Base-by-base conservation (phyloP, 2,113 vertebrate species). In the Xenus cinereus region DNA sequence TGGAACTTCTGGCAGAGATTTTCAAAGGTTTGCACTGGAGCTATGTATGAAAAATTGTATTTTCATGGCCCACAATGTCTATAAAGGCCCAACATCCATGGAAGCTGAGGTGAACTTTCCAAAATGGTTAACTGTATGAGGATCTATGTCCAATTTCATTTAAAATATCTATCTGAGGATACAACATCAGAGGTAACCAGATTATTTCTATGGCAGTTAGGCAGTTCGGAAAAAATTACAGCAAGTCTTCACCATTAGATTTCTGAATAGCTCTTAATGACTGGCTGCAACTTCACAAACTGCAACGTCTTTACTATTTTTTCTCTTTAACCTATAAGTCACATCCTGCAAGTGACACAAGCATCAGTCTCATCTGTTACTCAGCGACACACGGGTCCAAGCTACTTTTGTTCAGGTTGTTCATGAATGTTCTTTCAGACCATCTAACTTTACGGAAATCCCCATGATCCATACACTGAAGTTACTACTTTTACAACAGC, bases 281-380 rank as follows among this genome's bases (percentile, higher is more conserved):
- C 19, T 39, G 39, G 67, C 64, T 66, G 15, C 17, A 81, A 5
- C 39, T 64, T 84, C 35, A 46, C 46, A 46, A 46, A 46, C 26
- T 79, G 53, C 75, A 27, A 13, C 0, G 0, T 14, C 15, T 3
- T 46, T 39, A 30, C 8, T 33, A 6, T 57, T 63, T 51, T 63
- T 80, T 32, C 18, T 30, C 14, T 74, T 68, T 71, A 74, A n/a
- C 28, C 23, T 54, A 19, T 32, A 69, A 72, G 62, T 37, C 43
- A 46, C 15, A 78, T 22, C 10, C 30, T 81, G 23, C 35, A 43
- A 54, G 22, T 57, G 43, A 53, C 53, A n/a, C 4, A 51, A 57
- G 6, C 18, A 62, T 63, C 53, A 39, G 11, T 33, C 43, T 60
- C n/a, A 46, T 3, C n/a, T 67, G 14, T 27, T 74, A 35, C n/a